Evolutionary conservation across 2,797 vertebrate species (phyloP), one percentile per base, ranked within the genome.

Genomic region (Ctenochaetus hawaiiensis): DNA sequence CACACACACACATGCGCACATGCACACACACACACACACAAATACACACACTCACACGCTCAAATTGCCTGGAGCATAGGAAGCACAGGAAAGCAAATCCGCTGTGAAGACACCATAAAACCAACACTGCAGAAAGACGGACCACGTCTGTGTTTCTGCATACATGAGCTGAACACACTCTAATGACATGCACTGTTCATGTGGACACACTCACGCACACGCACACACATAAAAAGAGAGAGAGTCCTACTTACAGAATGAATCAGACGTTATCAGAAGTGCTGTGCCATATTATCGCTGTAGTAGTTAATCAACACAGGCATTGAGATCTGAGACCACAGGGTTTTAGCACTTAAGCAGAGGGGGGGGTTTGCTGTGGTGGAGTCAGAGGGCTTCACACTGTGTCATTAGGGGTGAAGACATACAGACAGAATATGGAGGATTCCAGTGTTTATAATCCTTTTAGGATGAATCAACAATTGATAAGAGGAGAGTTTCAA

Each of bases 211-310:
- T 77, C 67, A 64, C 12, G 68, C 52, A 34, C 23, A 61, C 5
- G 61, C 22, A 67, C 60, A 84, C 10, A 39, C n/a, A 57, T 1
- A 77, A 41, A 78, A 43, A 75, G 54, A 87, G 49, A 77, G 74
- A 82, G 87, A 80, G 83, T 81, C 78, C 65, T 92, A 95, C 94
- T 96, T 90, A 96, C 94, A 93, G 94, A 95, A 92, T 92, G 88
- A 95, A 92, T 92, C 90, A 87, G 93, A 91, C 73, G 83, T 89
- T 83, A 89, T 94, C 93, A 93, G 89, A 91, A 85, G 90, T 64
- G 53, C 75, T 63, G 80, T 82, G 89, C 89, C 93, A 93, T 94
- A 52, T 80, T 75, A 80, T 83, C 72, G 61, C 77, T 78, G 89
- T 83, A 78, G 90, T 68, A 59, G 89, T 88, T 86, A 89, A 83